A percentile compares a stretch with the other conserved stretches of the same genome.
These are phyloP conservation scores for Perca flavescens DNA, from an alignment of 2,113 vertebrate species.

Conservation along the genomic window DNA sequence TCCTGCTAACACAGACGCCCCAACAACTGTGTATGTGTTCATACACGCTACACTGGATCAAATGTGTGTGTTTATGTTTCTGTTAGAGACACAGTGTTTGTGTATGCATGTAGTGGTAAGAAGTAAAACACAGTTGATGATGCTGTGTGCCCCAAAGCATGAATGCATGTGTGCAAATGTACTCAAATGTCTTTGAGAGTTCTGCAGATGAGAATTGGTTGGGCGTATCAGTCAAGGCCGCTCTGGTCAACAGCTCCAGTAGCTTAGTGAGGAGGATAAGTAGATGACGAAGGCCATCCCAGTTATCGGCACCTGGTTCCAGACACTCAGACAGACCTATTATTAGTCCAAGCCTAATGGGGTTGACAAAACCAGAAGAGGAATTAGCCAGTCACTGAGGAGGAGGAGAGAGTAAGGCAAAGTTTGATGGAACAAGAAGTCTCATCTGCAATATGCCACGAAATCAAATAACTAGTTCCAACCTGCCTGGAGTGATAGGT, in stretches of 20 bases:
- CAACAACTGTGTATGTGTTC: slow-evolving; percentile 20
- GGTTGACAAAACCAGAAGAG: slow-evolving; percentile 35
- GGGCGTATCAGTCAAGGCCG: slow-evolving; percentile 49
- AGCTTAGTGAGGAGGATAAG: slow-evolving; percentile 17
- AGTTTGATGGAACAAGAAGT: slow-evolving; percentile 16
- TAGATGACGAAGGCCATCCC: slow-evolving; percentile 35
- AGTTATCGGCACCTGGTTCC: slow-evolving; percentile 43
- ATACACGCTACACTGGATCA: neutral
- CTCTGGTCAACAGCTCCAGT: slow-evolving; percentile 21
- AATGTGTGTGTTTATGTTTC: neutral
- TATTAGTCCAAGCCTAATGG: slow-evolving; percentile 54
- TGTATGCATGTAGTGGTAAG: slow-evolving; percentile 2
- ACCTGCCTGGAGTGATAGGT: slow-evolving; percentile 46
- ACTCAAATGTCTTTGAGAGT: slow-evolving; percentile 8
- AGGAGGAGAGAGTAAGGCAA: slow-evolving; percentile 1
- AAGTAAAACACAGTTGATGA: slow-evolving; percentile 30
- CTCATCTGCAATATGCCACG: slow-evolving; percentile 13
- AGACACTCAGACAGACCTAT: slow-evolving; percentile 50
- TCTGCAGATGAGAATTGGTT: slow-evolving; percentile 38
- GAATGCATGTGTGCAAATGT: slow-evolving; percentile 10
- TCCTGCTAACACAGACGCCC: slow-evolving; percentile 30
- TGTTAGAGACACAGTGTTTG: slow-evolving; percentile 18
- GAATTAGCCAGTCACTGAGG: slow-evolving; percentile 59
- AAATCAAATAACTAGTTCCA: slow-evolving; percentile 29
- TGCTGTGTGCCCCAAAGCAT: slow-evolving; percentile 8